phyloP scores from a whole-genome alignment of 2,113 vertebrate species.

The Brienomyrus longianalis region DNA sequence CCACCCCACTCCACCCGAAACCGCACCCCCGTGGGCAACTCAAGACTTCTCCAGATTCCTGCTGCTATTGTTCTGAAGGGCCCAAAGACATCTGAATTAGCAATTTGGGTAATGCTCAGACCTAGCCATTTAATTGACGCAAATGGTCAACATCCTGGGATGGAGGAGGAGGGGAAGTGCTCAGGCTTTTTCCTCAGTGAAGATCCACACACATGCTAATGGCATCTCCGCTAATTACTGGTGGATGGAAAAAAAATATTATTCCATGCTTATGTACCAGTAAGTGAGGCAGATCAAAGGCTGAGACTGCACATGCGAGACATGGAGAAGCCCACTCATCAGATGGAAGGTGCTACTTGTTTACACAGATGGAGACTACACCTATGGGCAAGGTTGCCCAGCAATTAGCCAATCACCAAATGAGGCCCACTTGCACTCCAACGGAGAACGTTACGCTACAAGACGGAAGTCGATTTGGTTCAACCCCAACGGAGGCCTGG shows the following conservation, averaged over 20 bases:
- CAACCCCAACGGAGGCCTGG: not conserved
- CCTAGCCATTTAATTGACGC: slow-evolving; percentile 37
- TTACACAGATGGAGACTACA: not conserved
- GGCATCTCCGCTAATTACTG: slow-evolving; percentile 11
- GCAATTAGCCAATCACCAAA: not conserved
- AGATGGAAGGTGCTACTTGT: slow-evolving; percentile 11
- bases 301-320: not conserved
- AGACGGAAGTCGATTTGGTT: not conserved
- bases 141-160: slow-evolving; percentile 22
- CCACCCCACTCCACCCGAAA: not conserved
- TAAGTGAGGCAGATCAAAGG: not conserved
- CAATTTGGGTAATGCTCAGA: slow-evolving; percentile 39
- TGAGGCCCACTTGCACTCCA: not conserved
- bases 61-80: slow-evolving; percentile 43
- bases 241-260: slow-evolving; percentile 9
- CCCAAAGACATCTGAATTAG: slow-evolving; percentile 53
- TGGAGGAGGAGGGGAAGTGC: not conserved
- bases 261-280: not conserved
- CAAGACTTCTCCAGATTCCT: slow-evolving; percentile 32
- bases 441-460: not conserved
- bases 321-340: not conserved
- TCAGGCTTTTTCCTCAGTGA: not conserved
- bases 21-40: slow-evolving; percentile 31
- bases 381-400: not conserved
- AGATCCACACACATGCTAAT: not conserved